phyloP scores from a whole-genome alignment of 2,797 vertebrate species.

The Syngnathus acus region DNA sequence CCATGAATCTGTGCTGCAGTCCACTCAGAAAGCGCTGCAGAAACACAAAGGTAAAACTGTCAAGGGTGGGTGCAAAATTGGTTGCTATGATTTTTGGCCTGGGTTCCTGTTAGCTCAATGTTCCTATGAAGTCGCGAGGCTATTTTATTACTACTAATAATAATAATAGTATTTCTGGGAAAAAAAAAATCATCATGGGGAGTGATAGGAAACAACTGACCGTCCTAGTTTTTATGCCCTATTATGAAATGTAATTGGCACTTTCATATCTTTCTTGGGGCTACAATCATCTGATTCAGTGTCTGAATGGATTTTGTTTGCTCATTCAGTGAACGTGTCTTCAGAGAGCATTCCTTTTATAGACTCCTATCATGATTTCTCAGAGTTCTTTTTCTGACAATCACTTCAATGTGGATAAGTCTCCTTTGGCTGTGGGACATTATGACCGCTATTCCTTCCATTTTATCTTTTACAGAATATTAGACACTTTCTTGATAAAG shows the following conservation, averaged over 20 bases:
- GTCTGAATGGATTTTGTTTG: neutral
- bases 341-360: neutral
- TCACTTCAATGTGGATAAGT: neutral
- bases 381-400: neutral
- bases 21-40: slow-evolving; percentile 94
- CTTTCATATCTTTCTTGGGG: neutral
- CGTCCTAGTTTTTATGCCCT: neutral
- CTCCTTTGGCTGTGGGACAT: neutral
- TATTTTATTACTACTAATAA: no score
- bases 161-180: no score
- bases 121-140: no score
- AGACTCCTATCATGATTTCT: neutral
- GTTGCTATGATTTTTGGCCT: neutral
- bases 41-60: slow-evolving; percentile 86
- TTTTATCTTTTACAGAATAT: neutral
- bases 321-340: neutral
- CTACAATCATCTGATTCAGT: neutral
- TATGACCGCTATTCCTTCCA: neutral
- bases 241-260: neutral
- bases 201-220: neutral
- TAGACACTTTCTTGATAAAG: neutral
- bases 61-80: neutral
- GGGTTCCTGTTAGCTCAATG: neutral
- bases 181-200: no score
- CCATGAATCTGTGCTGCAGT: slow-evolving; percentile 96